Percentiles rank a stretch among this genome's conserved stretches.
These are phyloP conservation scores for Microplitis mediator DNA, from an alignment of 1,140 invertebrate genomes.

Conservation along the genomic window DNA sequence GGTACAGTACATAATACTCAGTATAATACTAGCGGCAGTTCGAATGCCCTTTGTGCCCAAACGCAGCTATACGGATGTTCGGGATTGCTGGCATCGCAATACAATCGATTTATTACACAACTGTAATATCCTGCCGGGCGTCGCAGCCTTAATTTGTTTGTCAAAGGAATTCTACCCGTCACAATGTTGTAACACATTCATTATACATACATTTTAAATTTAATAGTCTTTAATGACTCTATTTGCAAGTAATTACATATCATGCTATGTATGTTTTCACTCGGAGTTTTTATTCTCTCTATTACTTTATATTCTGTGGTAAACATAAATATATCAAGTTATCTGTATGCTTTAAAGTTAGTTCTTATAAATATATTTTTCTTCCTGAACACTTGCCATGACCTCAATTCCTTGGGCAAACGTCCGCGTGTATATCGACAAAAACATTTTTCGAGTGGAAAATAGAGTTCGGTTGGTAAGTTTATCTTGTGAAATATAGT, in stretches of 20 bases:
- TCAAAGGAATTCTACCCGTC: constrained; percentile 1
- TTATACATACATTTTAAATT: not conserved
- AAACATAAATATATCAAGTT: too few relatives aligned
- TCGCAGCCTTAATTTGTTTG: constrained; percentile 8
- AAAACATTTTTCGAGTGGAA: constrained; percentile 7
- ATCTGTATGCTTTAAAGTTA: too few relatives aligned
- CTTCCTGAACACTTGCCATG: constrained; percentile 5
- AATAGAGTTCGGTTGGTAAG: not conserved
- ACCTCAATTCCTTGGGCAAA: not conserved
- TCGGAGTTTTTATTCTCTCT: too few relatives aligned
- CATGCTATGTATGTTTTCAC: too few relatives aligned
- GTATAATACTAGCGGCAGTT: not conserved
- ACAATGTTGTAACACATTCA: not conserved
- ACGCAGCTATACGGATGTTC: not conserved
- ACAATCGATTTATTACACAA: constrained; percentile 7
- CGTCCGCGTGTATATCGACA: not conserved
- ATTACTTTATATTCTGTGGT: not conserved
- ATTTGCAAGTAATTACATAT: not conserved
- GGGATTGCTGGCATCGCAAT: not conserved
- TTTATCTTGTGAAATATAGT: constrained; percentile 10
- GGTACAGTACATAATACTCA: not conserved
- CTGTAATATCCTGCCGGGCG: not conserved
- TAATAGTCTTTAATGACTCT: not conserved
- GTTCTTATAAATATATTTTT: not conserved
- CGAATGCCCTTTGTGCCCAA: constrained; percentile 1